Percentiles rank a stretch among this genome's conserved stretches.
phyloP scores from a whole-genome alignment of 2,113 vertebrate genomes.

The Gallinago paraguaiae region DNA sequence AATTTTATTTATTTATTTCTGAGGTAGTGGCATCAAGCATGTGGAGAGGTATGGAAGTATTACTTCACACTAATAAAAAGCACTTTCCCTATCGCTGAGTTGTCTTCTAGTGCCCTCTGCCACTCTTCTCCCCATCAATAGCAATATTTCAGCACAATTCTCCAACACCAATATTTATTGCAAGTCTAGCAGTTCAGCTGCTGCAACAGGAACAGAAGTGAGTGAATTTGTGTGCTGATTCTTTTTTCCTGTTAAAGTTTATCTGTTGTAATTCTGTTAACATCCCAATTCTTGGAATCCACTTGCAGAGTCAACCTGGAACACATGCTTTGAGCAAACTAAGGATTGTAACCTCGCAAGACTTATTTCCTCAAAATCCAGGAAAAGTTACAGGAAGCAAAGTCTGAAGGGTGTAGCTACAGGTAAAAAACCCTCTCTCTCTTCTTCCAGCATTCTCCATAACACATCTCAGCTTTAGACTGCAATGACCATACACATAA shows the following conservation, averaged over 20 bases:
- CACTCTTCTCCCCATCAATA: neutral
- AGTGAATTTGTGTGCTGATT: neutral
- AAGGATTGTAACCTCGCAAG: neutral
- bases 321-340: neutral
- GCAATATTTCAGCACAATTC: neutral
- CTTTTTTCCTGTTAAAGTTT: neutral
- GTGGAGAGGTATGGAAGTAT: neutral
- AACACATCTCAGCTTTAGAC: neutral
- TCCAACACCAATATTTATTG: neutral
- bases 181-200: neutral
- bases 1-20: neutral
- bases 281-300: neutral
- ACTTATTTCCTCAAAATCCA: neutral
- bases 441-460: neutral
- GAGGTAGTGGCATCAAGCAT: neutral
- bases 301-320: neutral
- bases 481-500: neutral
- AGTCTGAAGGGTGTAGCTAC: neutral
- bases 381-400: neutral
- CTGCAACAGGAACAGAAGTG: neutral
- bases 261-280: neutral
- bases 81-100: neutral
- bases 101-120: neutral
- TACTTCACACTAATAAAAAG: neutral
- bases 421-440: neutral